Percentiles rank a stretch among this genome's conserved stretches.
Evolutionary conservation across 2,888 invertebrate species (phyloP).

Genomic region (Prenolepis imparis): DNA sequence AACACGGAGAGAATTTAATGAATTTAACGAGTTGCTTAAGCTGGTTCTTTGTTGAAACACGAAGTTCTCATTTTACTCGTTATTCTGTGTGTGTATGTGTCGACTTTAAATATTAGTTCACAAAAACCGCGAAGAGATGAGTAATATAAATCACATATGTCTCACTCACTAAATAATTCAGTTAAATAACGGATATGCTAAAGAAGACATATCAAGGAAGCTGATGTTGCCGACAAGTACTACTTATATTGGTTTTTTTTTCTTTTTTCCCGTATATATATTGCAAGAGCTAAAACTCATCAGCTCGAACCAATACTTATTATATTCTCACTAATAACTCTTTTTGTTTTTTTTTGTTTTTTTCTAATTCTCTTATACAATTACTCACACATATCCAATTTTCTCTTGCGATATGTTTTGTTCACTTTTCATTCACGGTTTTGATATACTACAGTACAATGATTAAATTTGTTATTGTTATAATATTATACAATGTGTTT

Average conservation of each 20-base stretch:
- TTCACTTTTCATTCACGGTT: constrained; percentile 73
- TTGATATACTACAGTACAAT: constrained; percentile 78
- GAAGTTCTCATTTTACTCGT: constrained; percentile 65
- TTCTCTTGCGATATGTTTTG: constrained; percentile 75
- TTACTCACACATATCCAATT: constrained; percentile 72
- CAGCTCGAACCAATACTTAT: constrained; percentile 60
- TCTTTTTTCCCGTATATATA: constrained; percentile 54
- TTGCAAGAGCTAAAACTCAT: constrained; percentile 63
- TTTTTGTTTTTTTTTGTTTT: constrained; percentile 36
- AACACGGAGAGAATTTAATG: constrained; percentile 82
- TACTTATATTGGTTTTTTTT: constrained; percentile 70
- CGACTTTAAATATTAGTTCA: constrained; percentile 70
- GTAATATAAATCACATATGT: constrained; percentile 77
- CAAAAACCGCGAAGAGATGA: constrained; percentile 70
- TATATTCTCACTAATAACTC: constrained; percentile 68
- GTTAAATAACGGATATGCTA: constrained; percentile 81
- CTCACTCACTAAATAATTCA: constrained; percentile 79
- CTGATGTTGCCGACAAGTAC: constrained; percentile 77
- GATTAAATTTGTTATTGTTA: constrained; percentile 70
- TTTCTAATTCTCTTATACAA: constrained; percentile 68
- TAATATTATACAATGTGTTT: constrained; percentile 79
- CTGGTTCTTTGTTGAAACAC: constrained; percentile 52
- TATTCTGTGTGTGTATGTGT: constrained; percentile 63
- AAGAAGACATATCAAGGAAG: constrained; percentile 83
- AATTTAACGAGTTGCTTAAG: constrained; percentile 72